Evolutionary conservation across 1,140 invertebrate species (phyloP), one percentile per base, ranked within the genome.

Genomic region (Akabosia matsudoensis): DNA sequence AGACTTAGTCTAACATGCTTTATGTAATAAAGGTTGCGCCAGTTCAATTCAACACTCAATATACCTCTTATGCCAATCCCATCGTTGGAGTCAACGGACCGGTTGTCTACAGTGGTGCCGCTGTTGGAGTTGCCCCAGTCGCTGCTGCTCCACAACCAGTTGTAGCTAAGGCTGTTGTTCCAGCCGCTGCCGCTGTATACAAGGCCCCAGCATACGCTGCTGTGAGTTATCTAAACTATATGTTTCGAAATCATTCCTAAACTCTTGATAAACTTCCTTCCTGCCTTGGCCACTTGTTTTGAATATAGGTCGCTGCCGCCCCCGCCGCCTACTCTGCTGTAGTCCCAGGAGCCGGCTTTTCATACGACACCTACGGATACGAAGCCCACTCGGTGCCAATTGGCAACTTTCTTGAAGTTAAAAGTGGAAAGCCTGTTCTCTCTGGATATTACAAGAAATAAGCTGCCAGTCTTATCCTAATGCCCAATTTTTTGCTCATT

Each of bases 81-180:
- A 72, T 33, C 24, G 33, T 72, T 13, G 70, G 70, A 7, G 31
- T 72, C 24, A 72, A 72, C 33, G 70, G 70, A 7, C 31, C 33
- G 7, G 70, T 67, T 30, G 24, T 30, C 14, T 67, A 67, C 61
- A 31, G 7, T 10, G 61, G 61, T 30, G 24, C 61, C 4, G 61
- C 61, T 4, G 61, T 67, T 67, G 61, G 61, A 10, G 54, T 67
- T 30, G 24, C 61, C 4, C 61, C 61, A 67, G 61, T 67, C 24
- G 61, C 28, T 67, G 61, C 10, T 67, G 61, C 13, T 67, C 61
- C 61, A 31, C 3, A 67, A 31, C 61, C 61, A 30, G 61, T 67
- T 30, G 2, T 7, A 13, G 28, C 24, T 2, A 67, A 30, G 10
- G 30, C 61, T 22, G 54, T 24, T 4, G 54, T 61, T 45, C 37